phyloP scores from a whole-genome alignment of 2,888 invertebrate genomes.

The Tetrapedia diversipes region DNA sequence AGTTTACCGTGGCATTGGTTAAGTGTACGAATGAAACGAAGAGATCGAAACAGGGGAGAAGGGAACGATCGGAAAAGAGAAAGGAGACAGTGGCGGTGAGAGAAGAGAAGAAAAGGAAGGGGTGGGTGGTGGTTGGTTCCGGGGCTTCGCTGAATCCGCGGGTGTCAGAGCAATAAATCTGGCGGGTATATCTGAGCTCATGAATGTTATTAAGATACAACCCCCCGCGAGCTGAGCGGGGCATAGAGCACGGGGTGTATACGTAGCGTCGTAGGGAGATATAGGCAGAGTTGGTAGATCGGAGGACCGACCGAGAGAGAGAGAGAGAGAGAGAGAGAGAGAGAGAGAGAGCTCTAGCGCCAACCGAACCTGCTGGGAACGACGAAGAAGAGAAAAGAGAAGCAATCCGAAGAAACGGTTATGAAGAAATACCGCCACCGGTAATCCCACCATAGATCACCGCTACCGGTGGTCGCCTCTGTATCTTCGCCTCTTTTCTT shows the following conservation, averaged over 20 bases:
- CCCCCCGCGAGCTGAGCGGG: slow-evolving; percentile 77
- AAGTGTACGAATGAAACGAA: too few relatives aligned
- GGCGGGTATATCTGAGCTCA: slow-evolving; percentile 83
- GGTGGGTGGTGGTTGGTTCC: slow-evolving; percentile 59
- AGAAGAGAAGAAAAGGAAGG: slow-evolving; percentile 31
- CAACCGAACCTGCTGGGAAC: slow-evolving; percentile 42
- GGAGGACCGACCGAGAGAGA: slow-evolving; percentile 42
- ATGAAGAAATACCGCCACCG: slow-evolving; percentile 83
- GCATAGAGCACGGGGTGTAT: slow-evolving; percentile 69
- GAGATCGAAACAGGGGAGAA: slow-evolving; percentile 38
- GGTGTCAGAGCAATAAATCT: slow-evolving; percentile 82
- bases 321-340: slow-evolving; percentile 47
- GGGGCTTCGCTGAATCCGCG: slow-evolving; percentile 72
- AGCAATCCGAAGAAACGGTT: slow-evolving; percentile 78
- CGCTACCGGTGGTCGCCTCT: slow-evolving; percentile 74
- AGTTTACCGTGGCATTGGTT: too few relatives aligned
- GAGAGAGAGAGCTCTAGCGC: too few relatives aligned
- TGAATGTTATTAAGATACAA: slow-evolving; percentile 84
- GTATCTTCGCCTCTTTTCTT: slow-evolving; percentile 67
- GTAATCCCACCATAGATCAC: slow-evolving; percentile 83
- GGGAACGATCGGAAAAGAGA: slow-evolving; percentile 51
- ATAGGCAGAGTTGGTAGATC: slow-evolving; percentile 66
- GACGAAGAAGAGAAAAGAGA: slow-evolving; percentile 62
- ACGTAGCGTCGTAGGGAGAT: slow-evolving; percentile 67
- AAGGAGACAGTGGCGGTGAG: slow-evolving; percentile 46